These are phyloP conservation scores for Euplagia quadripunctaria DNA, from an alignment of 2,888 invertebrate genomes.

Conservation along the genomic window DNA sequence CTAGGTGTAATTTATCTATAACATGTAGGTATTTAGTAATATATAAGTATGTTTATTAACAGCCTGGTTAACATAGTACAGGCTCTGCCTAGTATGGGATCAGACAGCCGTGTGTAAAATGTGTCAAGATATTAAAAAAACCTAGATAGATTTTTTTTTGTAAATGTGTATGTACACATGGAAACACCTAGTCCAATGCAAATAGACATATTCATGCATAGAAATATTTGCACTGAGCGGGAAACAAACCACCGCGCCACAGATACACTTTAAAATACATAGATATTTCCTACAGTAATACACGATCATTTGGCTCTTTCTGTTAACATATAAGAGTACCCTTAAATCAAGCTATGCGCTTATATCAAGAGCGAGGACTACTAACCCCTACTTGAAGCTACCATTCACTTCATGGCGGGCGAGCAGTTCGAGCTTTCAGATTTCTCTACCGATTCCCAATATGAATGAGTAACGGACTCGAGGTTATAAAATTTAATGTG, in stretches of 20 bases:
- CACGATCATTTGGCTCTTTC: background rate
- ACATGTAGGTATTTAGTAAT: too few species aligned
- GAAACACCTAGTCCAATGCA: too few species aligned
- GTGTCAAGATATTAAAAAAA: too few species aligned
- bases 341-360: background rate
- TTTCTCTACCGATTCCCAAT: slow-evolving; percentile 5
- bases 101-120: too few species aligned
- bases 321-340: background rate
- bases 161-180: too few species aligned
- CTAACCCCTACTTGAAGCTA: background rate
- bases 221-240: background rate
- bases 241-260: background rate
- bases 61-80: too few species aligned
- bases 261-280: background rate
- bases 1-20: too few species aligned
- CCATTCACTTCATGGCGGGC: background rate
- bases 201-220: too few species aligned
- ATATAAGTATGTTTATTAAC: too few species aligned
- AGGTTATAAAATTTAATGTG: slow-evolving; percentile 19
- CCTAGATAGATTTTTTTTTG: too few species aligned
- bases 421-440: slow-evolving; percentile 8
- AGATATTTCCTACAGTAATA: too few species aligned
- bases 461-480: slow-evolving; percentile 1
- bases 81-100: too few species aligned
- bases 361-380: background rate